phyloP scores from a whole-genome alignment of 2,888 invertebrate genomes.

The Lissocephala sabroskyi region DNA sequence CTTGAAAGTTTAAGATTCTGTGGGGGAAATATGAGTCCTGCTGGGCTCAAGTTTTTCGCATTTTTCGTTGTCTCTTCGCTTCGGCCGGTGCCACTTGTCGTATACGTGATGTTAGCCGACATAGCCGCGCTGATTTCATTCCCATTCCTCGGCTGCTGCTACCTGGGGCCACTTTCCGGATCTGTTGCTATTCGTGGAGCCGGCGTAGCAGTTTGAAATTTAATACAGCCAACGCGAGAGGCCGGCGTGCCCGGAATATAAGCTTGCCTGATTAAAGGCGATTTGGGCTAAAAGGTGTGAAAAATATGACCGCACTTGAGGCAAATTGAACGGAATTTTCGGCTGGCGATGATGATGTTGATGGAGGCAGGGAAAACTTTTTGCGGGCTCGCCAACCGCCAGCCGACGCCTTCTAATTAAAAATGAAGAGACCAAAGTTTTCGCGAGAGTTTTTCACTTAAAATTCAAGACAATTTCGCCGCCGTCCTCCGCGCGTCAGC shows the following conservation, averaged over 20 bases:
- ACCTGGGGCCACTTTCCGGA: constrained; percentile 5
- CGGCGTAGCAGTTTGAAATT: constrained; percentile 64
- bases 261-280: constrained; percentile 33
- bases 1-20: too few species aligned
- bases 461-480: neutral
- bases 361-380: too few species aligned
- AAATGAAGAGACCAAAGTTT: constrained; percentile 13
- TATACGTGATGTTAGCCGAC: constrained; percentile 59
- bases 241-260: constrained; percentile 53
- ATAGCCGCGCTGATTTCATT: constrained; percentile 47
- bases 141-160: constrained; percentile 12
- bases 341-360: too few species aligned
- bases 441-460: constrained; percentile 47
- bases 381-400: neutral
- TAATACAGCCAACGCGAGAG: constrained; percentile 57
- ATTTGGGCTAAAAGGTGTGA: neutral
- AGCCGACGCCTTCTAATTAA: constrained; percentile 42
- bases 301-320: constrained; percentile 9
- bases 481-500: constrained; percentile 16
- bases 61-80: too few species aligned
- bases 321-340: constrained; percentile 6
- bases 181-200: constrained; percentile 4
- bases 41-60: too few species aligned
- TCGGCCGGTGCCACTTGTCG: constrained; percentile 35
- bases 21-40: too few species aligned